A percentile compares a stretch with the other conserved stretches of the same genome.
Conservation (phyloP, 2,113 vertebrate genomes). For the Herpetotheres cachinnans region DNA sequence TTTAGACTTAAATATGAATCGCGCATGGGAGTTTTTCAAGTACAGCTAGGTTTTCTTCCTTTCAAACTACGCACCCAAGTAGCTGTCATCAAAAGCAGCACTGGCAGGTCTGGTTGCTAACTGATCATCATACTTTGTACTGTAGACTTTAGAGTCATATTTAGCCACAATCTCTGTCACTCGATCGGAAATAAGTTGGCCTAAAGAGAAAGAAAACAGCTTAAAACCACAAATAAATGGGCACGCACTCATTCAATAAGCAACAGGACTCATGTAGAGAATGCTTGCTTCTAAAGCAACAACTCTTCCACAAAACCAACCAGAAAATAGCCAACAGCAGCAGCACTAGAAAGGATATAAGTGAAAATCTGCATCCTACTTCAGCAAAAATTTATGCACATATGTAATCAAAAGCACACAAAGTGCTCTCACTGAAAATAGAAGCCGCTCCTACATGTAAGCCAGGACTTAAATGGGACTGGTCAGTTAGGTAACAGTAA, state of each 20-base stretch:
- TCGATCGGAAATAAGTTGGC: slow-evolving; percentile 93
- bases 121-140: slow-evolving; percentile 80
- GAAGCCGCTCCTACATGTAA: not conserved
- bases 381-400: not conserved
- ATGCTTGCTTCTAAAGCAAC: not conserved
- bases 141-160: slow-evolving; percentile 65
- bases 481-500: not conserved
- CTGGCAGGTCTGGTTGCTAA: slow-evolving; percentile 84
- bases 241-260: not conserved
- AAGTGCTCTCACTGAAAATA: not conserved
- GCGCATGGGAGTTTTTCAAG: not conserved
- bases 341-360: not conserved
- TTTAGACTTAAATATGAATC: not conserved
- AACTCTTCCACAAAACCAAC: rapidly evolving
- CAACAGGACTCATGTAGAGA: not conserved
- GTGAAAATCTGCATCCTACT: not conserved
- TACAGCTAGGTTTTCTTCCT: not conserved
- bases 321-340: not conserved
- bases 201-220: slow-evolving; percentile 47
- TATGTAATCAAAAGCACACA: not conserved
- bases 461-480: not conserved
- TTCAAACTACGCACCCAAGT: slow-evolving; percentile 81
- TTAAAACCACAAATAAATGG: not conserved
- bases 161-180: slow-evolving; percentile 86
- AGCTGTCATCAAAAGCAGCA: slow-evolving; percentile 93